phyloP scores from a whole-genome alignment of 2,113 vertebrate genomes.

The Haemorhous mexicanus region DNA sequence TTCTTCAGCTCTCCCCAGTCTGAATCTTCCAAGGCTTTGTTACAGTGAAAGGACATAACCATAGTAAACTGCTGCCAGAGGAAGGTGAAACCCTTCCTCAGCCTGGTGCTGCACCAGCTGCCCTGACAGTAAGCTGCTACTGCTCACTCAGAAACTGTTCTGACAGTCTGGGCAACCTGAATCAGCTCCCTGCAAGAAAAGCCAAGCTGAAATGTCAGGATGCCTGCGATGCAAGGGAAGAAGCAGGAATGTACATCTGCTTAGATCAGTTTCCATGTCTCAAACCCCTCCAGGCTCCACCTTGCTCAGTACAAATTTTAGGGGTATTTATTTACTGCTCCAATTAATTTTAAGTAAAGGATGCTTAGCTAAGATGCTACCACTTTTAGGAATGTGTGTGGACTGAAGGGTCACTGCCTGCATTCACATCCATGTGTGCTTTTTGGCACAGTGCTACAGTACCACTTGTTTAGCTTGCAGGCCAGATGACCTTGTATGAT shows the following conservation, averaged over 20 bases:
- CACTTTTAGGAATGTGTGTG: not conserved
- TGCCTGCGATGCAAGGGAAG: not conserved
- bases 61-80: not conserved
- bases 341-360: not conserved
- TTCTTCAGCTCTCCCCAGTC: not conserved
- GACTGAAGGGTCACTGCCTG: not conserved
- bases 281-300: not conserved
- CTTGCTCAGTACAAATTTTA: not conserved
- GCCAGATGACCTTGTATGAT: not conserved
- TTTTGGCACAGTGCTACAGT: not conserved
- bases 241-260: not conserved
- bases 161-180: not conserved
- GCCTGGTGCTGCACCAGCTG: not conserved
- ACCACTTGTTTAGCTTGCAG: not conserved
- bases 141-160: not conserved
- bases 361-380: not conserved
- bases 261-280: not conserved
- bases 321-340: not conserved
- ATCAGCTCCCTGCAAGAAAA: not conserved
- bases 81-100: not conserved
- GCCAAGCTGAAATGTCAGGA: not conserved
- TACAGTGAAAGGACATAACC: rapidly evolving
- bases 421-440: not conserved
- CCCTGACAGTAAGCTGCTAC: not conserved
- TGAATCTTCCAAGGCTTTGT: not conserved